A percentile compares a stretch with the other conserved stretches of the same genome.
These are phyloP conservation scores for Vanessa cardui DNA, from an alignment of 2,888 invertebrate species.

Conservation along the genomic window DNA sequence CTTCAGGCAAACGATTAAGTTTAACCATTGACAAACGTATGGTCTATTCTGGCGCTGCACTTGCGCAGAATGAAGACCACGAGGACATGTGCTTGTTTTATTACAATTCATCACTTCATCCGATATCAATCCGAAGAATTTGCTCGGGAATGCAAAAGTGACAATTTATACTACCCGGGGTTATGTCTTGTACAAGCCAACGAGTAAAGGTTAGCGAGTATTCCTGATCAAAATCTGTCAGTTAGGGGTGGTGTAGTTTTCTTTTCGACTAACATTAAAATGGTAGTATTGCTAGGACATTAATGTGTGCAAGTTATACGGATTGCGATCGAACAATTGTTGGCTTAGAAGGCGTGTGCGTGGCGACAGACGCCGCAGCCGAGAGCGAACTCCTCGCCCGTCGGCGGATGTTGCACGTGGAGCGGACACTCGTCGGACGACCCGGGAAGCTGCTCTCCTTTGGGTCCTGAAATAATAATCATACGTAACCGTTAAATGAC, in stretches of 20 bases:
- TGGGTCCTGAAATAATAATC: slow-evolving; percentile 86
- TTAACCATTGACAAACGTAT: background rate
- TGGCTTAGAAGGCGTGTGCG: slow-evolving; percentile 68
- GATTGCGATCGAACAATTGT: background rate
- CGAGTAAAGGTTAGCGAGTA: too few species aligned
- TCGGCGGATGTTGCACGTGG: slow-evolving; percentile 97
- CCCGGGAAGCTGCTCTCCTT: slow-evolving; percentile 95
- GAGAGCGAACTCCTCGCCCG: slow-evolving; percentile 98
- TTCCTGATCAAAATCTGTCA: too few species aligned
- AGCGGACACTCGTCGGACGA: slow-evolving; percentile 94
- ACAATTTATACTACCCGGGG: slow-evolving; percentile 17
- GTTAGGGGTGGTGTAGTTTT: too few species aligned
- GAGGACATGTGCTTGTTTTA: background rate
- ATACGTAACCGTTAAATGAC: background rate
- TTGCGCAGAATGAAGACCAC: background rate
- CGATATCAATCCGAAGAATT: background rate
- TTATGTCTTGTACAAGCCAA: slow-evolving; percentile 7
- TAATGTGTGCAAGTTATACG: background rate
- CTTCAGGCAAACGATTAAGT: background rate
- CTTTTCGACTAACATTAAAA: too few species aligned
- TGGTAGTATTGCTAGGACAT: too few species aligned
- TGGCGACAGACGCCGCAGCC: slow-evolving; percentile 99
- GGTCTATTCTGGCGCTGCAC: too few species aligned
- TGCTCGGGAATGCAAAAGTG: background rate
- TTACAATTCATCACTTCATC: background rate